phyloP scores from a whole-genome alignment of 2,113 vertebrate genomes.

The Quiscalus mexicanus region DNA sequence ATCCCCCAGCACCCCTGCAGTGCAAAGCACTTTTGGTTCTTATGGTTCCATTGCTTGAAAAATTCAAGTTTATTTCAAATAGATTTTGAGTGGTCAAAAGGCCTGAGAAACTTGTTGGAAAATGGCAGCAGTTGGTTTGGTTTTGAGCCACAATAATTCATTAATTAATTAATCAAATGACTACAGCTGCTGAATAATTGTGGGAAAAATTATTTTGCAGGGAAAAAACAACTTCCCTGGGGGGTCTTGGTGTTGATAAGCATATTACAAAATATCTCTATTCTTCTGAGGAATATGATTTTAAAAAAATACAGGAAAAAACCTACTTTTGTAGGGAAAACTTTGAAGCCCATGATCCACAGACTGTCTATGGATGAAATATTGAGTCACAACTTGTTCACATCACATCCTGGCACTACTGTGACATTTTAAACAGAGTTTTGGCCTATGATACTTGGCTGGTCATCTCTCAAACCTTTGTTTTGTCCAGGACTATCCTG shows the following conservation, averaged over 20 bases:
- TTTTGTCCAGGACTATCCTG: not conserved
- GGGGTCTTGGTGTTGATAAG: not conserved
- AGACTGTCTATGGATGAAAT: not conserved
- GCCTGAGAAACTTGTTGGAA: not conserved
- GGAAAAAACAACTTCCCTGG: not conserved
- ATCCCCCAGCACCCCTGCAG: not conserved
- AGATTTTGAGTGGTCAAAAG: not conserved
- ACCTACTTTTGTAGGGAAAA: not conserved
- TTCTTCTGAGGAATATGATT: not conserved
- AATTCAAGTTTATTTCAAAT: not conserved
- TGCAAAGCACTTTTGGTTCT: not conserved
- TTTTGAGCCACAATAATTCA: not conserved
- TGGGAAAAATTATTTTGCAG: not conserved
- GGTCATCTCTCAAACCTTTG: not conserved
- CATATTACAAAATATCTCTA: not conserved
- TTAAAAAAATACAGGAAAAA: not conserved
- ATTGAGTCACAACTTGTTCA: not conserved
- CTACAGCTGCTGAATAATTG: not conserved
- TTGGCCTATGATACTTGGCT: not conserved
- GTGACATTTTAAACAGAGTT: not conserved
- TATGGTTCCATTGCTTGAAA: not conserved
- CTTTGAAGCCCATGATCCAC: not conserved
- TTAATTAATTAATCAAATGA: not conserved
- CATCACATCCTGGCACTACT: not conserved
- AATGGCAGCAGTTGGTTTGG: not conserved